These are phyloP conservation scores for Hypena proboscidalis DNA, from an alignment of 2,888 invertebrate genomes.

Conservation along the genomic window DNA sequence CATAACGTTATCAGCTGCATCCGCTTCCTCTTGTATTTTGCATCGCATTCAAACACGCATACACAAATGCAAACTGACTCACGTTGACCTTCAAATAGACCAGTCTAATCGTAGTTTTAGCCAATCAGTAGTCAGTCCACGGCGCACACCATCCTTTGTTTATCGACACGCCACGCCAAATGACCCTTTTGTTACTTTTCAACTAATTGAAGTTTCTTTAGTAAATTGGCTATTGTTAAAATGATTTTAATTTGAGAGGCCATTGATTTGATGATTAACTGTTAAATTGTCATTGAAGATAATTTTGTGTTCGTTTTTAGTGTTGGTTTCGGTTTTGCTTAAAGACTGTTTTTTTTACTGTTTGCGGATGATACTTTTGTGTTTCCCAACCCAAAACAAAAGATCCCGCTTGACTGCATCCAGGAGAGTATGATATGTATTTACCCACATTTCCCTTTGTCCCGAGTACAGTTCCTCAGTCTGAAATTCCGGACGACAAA, in stretches of 20 bases:
- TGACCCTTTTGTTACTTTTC: conserved; percentile 54
- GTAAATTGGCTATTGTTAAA: conserved; percentile 30
- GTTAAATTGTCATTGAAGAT: conserved; percentile 4
- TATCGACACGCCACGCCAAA: conserved; percentile 60
- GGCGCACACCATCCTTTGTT: conserved; percentile 70
- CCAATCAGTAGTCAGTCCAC: conserved; percentile 78
- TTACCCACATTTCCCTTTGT: too few relatives aligned
- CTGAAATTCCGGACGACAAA: too few relatives aligned
- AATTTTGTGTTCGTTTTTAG: not conserved
- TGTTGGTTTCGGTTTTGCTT: not conserved
- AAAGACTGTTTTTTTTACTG: not conserved
- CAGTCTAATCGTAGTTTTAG: conserved; percentile 79
- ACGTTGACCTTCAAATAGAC: conserved; percentile 76
- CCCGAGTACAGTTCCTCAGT: too few relatives aligned
- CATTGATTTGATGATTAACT: conserved; percentile 9
- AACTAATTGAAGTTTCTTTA: conserved; percentile 30
- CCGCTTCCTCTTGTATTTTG: conserved; percentile 46
- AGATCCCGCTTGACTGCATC: too few relatives aligned
- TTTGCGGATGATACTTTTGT: too few relatives aligned
- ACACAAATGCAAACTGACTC: conserved; percentile 73
- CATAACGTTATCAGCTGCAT: conserved; percentile 5
- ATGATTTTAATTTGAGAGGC: conserved; percentile 19
- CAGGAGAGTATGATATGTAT: too few relatives aligned
- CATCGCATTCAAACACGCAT: conserved; percentile 55
- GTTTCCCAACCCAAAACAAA: too few relatives aligned